Evolutionary conservation across 2,888 invertebrate genomes (phyloP), one percentile per base, ranked within the genome.

Genomic region (Caenorhabditis panamensis): DNA sequence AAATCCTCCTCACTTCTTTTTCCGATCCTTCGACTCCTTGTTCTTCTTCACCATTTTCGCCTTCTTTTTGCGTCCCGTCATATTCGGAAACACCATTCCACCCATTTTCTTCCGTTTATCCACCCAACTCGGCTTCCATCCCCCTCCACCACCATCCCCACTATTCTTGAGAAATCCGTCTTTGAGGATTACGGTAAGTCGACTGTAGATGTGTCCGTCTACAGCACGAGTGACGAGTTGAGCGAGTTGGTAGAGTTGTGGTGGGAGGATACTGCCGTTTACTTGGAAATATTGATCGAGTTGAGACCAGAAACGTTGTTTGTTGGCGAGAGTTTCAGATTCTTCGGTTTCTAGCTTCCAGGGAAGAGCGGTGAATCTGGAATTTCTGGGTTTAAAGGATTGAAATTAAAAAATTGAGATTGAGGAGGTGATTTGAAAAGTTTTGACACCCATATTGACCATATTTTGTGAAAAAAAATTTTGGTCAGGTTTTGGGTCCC

Each of bases 301-400:
- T 1, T 26, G 11, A 0, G 18, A 20, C 58, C 58, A 58, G 31
- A 58, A 58, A 18, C 3, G 6, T 8, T 20, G 26, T 9, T 58
- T 58, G 1, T n/a, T 20, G 31, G n/a, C 6, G 3, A 58, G 36
- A 13, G 36, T 36, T 20, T 58, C 58, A 18, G 58, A 5, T 20
- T 58, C 58, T 58, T 58, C 58, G 18, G 58, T 58, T 13, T 28
- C 16, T 18, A 28, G 11, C 9, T 31, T 18, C 58, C 58, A 58
- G 18, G 58, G 58, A 11, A 58, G 58, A 8, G 36, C 4, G 6
- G n/a, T 20, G 58, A 58, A 58, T 53, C 53, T 53, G 26, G 13
- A 41, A 26, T 13, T 53, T 26, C 2, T 20, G 26, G n/a, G n/a
- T n/a, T n/a, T n/a, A n/a, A n/a, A n/a, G n/a, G n/a, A n/a, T n/a